Evolutionary conservation across 2,113 vertebrate species (phyloP).

Genomic region (Leptosomus discolor): DNA sequence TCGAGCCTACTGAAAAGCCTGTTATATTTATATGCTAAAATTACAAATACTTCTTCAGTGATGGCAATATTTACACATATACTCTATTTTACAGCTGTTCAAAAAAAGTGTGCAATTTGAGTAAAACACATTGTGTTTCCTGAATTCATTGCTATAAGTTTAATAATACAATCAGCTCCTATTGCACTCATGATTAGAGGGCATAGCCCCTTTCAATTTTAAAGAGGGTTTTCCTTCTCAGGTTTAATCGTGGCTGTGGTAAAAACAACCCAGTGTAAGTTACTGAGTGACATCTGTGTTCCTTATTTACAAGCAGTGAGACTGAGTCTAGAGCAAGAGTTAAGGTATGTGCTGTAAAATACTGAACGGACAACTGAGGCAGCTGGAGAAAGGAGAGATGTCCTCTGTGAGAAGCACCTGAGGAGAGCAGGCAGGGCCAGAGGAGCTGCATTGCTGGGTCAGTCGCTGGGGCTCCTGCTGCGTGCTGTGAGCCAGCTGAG

Average conservation of each 20-base stretch:
- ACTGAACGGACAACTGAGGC: neutral
- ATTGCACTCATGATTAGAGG: conserved; percentile 76
- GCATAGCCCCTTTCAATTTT: conserved; percentile 36
- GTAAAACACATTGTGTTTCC: conserved; percentile 67
- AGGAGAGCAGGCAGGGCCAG: neutral
- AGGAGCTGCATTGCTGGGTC: neutral
- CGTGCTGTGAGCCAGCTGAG: neutral
- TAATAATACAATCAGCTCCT: conserved; percentile 72
- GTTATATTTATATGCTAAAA: conserved; percentile 51
- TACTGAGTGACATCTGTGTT: conserved; percentile 1
- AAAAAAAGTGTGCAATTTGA: conserved; percentile 73
- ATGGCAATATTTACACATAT: conserved; percentile 73
- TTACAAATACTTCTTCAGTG: conserved; percentile 65
- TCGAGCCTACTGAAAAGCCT: neutral
- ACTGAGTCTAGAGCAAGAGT: neutral
- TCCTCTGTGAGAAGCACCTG: neutral
- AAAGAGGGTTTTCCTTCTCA: conserved; percentile 21
- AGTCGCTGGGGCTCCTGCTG: neutral
- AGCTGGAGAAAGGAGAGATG: neutral
- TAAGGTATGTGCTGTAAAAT: neutral
- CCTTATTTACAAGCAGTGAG: neutral
- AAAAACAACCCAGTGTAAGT: neutral
- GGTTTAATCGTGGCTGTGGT: neutral
- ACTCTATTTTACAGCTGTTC: conserved; percentile 68
- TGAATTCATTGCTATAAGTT: conserved; percentile 69